Evolutionary conservation across 2,888 invertebrate genomes (phyloP).

Genomic region (Phengaris arion): DNA sequence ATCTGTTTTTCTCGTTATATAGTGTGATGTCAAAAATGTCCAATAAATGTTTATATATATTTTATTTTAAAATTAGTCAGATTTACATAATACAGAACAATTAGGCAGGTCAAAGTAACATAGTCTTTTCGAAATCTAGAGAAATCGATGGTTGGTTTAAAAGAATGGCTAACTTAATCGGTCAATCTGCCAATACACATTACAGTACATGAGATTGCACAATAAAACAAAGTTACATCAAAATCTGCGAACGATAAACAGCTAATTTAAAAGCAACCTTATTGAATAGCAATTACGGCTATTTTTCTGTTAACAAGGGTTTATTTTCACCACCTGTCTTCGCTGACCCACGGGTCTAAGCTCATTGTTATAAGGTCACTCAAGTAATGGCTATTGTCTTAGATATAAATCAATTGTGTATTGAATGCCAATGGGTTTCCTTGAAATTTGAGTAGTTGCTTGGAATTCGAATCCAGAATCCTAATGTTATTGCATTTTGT

Average conservation of each 20-base stretch:
- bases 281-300: background rate
- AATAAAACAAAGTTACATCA: conserved; percentile 2
- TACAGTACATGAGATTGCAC: conserved; percentile 1
- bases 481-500: background rate
- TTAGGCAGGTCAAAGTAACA: background rate
- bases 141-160: conserved; percentile 5
- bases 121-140: background rate
- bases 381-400: conserved; percentile 25
- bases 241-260: background rate
- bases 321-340: conserved; percentile 24
- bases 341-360: conserved; percentile 5
- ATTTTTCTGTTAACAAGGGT: background rate
- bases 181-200: conserved; percentile 10
- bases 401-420: conserved; percentile 25
- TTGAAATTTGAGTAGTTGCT: conserved; percentile 12
- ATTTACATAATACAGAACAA: background rate
- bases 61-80: no score
- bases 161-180: background rate
- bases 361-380: conserved; percentile 22
- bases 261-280: background rate
- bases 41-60: no score
- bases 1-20: no score
- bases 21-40: no score
- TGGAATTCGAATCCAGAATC: conserved; percentile 4
- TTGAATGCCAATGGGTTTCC: conserved; percentile 21